These are phyloP conservation scores for Cyrtorhinus lividipennis DNA, from an alignment of 1,140 invertebrate genomes.

Conservation along the genomic window DNA sequence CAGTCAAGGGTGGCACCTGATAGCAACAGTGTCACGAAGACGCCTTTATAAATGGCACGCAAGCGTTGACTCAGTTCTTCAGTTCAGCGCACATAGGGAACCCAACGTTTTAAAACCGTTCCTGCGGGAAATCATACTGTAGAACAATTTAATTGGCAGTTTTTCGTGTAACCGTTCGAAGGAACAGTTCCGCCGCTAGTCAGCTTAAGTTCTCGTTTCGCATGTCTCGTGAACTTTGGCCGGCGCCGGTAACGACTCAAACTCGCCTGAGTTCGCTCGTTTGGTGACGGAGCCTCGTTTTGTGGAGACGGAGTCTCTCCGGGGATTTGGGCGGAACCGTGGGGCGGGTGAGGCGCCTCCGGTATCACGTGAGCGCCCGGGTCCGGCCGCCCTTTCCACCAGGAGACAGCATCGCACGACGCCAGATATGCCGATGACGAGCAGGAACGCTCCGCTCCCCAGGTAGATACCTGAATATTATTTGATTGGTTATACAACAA, in stretches of 20 bases:
- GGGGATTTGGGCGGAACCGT: background rate
- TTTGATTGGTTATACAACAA: too few species aligned
- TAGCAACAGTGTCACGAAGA: too few species aligned
- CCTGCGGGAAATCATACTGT: too few species aligned
- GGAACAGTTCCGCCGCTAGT: too few species aligned
- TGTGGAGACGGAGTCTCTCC: background rate
- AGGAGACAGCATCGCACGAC: constrained; percentile 26
- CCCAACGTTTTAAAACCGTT: too few species aligned
- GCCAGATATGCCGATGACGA: constrained; percentile 28
- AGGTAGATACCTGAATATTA: constrained; percentile 37
- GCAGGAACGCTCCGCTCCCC: constrained; percentile 28
- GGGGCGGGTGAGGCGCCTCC: background rate
- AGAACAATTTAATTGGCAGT: too few species aligned
- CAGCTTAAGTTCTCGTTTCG: constrained; percentile 3
- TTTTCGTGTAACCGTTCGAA: too few species aligned
- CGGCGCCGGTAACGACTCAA: background rate
- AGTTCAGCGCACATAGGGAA: too few species aligned
- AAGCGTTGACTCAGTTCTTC: too few species aligned
- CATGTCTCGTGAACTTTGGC: constrained; percentile 1
- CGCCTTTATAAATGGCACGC: too few species aligned
- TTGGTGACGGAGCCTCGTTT: background rate
- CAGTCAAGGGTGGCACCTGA: too few species aligned
- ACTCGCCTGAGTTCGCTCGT: background rate
- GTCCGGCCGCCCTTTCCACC: constrained; percentile 20
- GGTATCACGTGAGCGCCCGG: background rate